Conservation (phyloP, 2,888 invertebrate genomes). For the Papilio protenor region DNA sequence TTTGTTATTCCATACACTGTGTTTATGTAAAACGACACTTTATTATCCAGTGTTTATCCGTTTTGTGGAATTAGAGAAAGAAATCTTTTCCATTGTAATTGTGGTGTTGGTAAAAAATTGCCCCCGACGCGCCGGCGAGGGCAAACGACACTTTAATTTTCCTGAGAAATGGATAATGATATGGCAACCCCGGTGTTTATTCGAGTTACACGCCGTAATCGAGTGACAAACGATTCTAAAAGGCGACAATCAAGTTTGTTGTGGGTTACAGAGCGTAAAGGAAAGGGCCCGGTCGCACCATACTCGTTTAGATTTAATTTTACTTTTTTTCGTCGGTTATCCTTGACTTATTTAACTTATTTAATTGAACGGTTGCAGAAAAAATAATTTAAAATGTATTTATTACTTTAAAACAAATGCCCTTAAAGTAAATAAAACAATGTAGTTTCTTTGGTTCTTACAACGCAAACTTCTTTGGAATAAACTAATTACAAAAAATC, state of each 20-base stretch:
- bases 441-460: background rate
- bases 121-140: constrained; percentile 64
- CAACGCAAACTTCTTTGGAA: background rate
- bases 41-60: constrained; percentile 78
- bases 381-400: background rate
- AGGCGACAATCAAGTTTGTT: constrained; percentile 64
- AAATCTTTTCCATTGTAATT: constrained; percentile 66
- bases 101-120: constrained; percentile 70
- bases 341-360: background rate
- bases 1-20: constrained; percentile 59
- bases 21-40: constrained; percentile 83
- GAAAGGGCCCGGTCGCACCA: constrained; percentile 46
- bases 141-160: constrained; percentile 79
- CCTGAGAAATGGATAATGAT: constrained; percentile 74
- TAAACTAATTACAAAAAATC: background rate
- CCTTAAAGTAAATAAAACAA: background rate
- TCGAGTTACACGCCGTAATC: constrained; percentile 75
- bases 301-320: background rate
- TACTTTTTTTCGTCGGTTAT: background rate
- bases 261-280: constrained; percentile 34
- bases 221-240: constrained; percentile 80
- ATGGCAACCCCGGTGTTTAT: constrained; percentile 72
- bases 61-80: constrained; percentile 78
- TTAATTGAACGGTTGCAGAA: background rate
- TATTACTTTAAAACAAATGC: background rate